Evolutionary conservation across 2,113 vertebrate species (phyloP).

Genomic region (Addax nasomaculatus): DNA sequence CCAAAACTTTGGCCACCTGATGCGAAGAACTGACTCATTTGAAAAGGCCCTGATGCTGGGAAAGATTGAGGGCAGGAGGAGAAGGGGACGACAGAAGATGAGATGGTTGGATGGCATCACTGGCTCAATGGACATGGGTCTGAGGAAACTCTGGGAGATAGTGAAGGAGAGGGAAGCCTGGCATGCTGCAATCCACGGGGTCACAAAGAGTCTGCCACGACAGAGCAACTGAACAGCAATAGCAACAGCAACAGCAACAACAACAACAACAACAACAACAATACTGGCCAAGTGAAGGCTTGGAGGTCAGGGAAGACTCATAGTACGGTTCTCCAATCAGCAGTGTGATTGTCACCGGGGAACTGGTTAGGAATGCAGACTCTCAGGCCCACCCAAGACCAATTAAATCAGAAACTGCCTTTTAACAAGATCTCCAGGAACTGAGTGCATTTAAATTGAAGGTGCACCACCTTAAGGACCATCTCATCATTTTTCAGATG

Average conservation of each 20-base stretch:
- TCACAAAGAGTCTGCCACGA: not conserved
- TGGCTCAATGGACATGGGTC: not conserved
- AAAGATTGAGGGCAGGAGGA: not conserved
- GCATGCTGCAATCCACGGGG: not conserved
- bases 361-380: not conserved
- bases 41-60: not conserved
- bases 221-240: not conserved
- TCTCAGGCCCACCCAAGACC: not conserved
- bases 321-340: not conserved
- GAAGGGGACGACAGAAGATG: not conserved
- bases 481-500: not conserved
- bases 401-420: not conserved
- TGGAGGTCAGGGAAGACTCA: not conserved
- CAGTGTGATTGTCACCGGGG: not conserved
- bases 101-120: not conserved
- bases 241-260: not conserved
- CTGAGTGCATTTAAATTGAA: not conserved
- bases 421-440: not conserved
- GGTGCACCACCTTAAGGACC: not conserved
- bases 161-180: not conserved
- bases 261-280: not conserved
- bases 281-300: not conserved
- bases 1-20: not conserved
- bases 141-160: not conserved
- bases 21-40: rapidly evolving